phyloP scores from a whole-genome alignment of 2,113 vertebrate species.

The Odocoileus virginianus region DNA sequence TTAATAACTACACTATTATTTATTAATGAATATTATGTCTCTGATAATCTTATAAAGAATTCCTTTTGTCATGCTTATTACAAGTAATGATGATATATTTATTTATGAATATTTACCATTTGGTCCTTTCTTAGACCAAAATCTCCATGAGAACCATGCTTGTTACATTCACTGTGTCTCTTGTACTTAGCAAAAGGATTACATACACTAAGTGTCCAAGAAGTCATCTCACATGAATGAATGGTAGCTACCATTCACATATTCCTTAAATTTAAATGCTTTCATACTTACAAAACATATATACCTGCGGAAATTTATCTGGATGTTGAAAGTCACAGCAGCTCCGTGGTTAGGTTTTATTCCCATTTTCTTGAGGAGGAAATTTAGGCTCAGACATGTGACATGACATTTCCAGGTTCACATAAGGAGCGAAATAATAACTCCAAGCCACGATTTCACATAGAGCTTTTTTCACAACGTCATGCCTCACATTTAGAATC shows the following conservation, averaged over 20 bases:
- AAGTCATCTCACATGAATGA: background rate
- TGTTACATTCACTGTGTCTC: background rate
- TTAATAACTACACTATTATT: background rate
- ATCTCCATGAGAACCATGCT: background rate
- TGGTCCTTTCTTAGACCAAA: background rate
- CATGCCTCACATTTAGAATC: conserved; percentile 52
- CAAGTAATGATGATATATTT: background rate
- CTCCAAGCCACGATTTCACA: background rate
- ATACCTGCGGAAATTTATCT: background rate
- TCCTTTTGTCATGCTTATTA: background rate
- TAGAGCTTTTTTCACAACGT: background rate
- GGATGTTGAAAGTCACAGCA: conserved; percentile 38
- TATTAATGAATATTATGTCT: background rate
- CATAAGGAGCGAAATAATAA: conserved; percentile 41
- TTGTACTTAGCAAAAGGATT: background rate
- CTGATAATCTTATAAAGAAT: background rate
- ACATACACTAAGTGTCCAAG: background rate
- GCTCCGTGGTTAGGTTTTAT: background rate
- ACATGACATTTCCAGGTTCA: conserved; percentile 52
- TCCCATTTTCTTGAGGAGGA: conserved; percentile 25
- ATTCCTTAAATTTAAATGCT: background rate
- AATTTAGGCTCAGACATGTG: conserved; percentile 26
- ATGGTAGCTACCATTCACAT: background rate
- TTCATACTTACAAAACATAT: background rate
- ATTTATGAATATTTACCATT: background rate